A percentile compares a stretch with the other conserved stretches of the same genome.
These are phyloP conservation scores for Uria lomvia DNA, from an alignment of 2,113 vertebrate species.

Conservation along the genomic window DNA sequence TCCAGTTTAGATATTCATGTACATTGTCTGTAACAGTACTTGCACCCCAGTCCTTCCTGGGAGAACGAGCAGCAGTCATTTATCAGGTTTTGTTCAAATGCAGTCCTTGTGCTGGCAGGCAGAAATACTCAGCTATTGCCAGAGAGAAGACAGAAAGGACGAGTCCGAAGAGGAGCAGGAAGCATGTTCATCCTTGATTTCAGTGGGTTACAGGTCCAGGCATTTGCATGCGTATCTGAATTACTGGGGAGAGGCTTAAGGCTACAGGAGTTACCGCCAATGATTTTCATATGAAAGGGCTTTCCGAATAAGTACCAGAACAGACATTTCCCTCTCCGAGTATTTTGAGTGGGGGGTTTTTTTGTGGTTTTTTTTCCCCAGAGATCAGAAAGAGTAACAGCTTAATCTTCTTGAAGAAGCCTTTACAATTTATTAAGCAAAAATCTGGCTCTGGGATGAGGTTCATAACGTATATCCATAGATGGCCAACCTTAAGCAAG, in stretches of 20 bases:
- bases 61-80: neutral
- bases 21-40: fast-evolving
- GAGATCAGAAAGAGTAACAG: neutral
- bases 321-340: neutral
- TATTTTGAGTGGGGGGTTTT: neutral
- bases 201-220: neutral
- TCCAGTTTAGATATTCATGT: neutral
- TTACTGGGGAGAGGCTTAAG: neutral
- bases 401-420: neutral
- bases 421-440: neutral
- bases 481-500: neutral
- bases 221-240: neutral
- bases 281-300: conserved; percentile 44
- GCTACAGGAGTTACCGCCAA: neutral
- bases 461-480: neutral
- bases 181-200: neutral
- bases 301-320: neutral
- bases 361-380: neutral
- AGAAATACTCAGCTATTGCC: neutral
- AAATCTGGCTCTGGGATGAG: neutral
- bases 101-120: neutral
- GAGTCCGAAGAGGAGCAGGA: neutral
- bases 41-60: neutral
- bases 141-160: neutral
- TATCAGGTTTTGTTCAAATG: neutral